Base-by-base conservation (phyloP, 2,113 vertebrate genomes). In the Hippocampus mohnikei region DNA sequence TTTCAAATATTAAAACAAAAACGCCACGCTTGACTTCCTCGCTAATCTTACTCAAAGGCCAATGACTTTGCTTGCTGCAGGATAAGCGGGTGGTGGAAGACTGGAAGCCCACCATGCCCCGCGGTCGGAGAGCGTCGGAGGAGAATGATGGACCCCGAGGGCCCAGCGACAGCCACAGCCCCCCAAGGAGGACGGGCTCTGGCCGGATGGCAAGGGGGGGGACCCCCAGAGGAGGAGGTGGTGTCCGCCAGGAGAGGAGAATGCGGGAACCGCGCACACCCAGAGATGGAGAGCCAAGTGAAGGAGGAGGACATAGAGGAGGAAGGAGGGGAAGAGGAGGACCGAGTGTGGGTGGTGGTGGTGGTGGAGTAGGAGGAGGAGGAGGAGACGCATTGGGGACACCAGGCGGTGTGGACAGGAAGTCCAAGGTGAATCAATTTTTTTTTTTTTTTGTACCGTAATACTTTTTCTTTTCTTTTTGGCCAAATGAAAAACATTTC, bases 71-170 rank as follows among this genome's bases (percentile, higher is more conserved):
- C 15, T 8, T 7, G 41, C 71, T 64, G 1, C 71, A 96, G 95
- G 95, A 95, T 18, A 95, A 91, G 59, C 90, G 89, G 23, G 76
- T 91, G 0, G 85, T 93, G 16, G 94, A 92, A 6, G 92, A 94
- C 60, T 85, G 91, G 81, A 95, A 91, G 79, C 40, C 78, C 0
- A 65, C 64, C 4, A 25, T 76, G 0, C 75, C 86, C 8, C 85
- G 81, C 0, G 86, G 78, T 8, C 77, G 86, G 10, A 83, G 76
- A 66, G 66, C 59, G 0, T 81, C 86, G 1, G 92, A 91, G 63
- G 90, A 88, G 7, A 83, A 72, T 18, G 76, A 85, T 0, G 70
- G 66, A 5, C 82, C 56, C 40, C 58, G 70, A 60, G 73, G 58
- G 10, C 80, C 27, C 42, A 78, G 68, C 13, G 84, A 90, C 3